These are phyloP conservation scores for Suricata suricatta DNA, from an alignment of 2,113 vertebrate species.

Conservation along the genomic window DNA sequence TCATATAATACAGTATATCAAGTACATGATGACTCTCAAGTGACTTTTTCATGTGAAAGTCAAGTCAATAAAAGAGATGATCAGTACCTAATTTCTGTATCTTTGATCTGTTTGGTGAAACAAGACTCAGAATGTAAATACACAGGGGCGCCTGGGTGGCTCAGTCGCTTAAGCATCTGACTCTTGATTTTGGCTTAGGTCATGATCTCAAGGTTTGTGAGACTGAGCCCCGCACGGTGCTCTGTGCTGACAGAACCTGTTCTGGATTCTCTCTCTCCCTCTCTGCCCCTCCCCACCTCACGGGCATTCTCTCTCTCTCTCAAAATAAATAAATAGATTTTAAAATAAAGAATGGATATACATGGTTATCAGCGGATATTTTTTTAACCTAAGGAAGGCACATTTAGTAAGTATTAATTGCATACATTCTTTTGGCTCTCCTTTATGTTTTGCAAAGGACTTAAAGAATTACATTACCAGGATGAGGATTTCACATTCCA, in stretches of 20 bases:
- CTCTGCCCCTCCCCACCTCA: too few species aligned
- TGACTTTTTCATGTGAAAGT: background rate
- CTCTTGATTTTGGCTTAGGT: too few species aligned
- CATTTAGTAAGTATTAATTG: background rate
- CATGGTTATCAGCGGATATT: background rate
- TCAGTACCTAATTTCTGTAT: background rate
- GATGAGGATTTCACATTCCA: conserved; percentile 38
- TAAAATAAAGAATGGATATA: background rate
- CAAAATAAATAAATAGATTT: too few species aligned
- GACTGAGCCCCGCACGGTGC: too few species aligned
- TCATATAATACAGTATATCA: background rate
- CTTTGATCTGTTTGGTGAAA: background rate
- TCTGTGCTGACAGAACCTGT: too few species aligned
- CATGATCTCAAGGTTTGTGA: too few species aligned
- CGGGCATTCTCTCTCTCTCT: too few species aligned
- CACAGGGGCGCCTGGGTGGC: background rate
- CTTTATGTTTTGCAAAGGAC: conserved; percentile 16
- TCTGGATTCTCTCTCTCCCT: too few species aligned
- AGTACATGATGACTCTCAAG: background rate
- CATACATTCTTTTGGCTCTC: conserved; percentile 6
- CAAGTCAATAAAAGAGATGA: background rate
- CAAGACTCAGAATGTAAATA: background rate
- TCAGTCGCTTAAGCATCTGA: too few species aligned
- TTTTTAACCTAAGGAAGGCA: background rate
- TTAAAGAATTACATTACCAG: background rate